Evolutionary conservation across 2,797 vertebrate genomes (phyloP), one percentile per base, ranked within the genome.

Genomic region (Periparus ater): DNA sequence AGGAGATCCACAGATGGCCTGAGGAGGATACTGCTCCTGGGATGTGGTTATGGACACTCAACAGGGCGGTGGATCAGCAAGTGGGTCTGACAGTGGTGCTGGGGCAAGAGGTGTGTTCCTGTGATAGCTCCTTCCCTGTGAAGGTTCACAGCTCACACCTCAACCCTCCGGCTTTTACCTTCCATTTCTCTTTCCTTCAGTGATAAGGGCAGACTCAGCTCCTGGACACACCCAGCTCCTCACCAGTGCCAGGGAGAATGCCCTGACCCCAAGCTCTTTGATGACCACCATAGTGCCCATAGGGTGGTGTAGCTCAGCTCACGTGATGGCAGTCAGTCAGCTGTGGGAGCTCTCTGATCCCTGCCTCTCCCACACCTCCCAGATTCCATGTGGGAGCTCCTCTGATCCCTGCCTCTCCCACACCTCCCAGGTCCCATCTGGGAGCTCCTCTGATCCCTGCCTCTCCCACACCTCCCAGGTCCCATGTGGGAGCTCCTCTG

Each of bases 271-370:
- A 20, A 53, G 32, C 34, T 81, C 44, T 62, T 70, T 34, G 30
- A 34, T 48, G 45, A 22, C 5, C 53, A 19, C 27, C 7, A 2
- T 0, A 19, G 62, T 27, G 38, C 32, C 71, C 0, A 1, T 11
- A 36, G 48, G n/a, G 21, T 22, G 45, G 19, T 2, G 3, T 10
- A 76, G 68, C 55, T 83, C 30, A 57, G 65, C 53, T 75, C n/a
- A 30, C 1, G 7, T 23, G 32, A 7, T 23, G 68, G 34, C 27
- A 51, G 36, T 34, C 53, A 63, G 18, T 7, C 25, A 58, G 48
- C n/a, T 40, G 38, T 40, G 38, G 38, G 38, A 40, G 38, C 38
- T 40, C 38, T 40, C 38, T 40, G 38, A 42, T 17, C 15, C 42
- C 42, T 17, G 15, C 42, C 42, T 42, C 42, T 42, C 42, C 42